phyloP scores from a whole-genome alignment of 2,797 vertebrate species.

The Hydrocynus forskahlii region DNA sequence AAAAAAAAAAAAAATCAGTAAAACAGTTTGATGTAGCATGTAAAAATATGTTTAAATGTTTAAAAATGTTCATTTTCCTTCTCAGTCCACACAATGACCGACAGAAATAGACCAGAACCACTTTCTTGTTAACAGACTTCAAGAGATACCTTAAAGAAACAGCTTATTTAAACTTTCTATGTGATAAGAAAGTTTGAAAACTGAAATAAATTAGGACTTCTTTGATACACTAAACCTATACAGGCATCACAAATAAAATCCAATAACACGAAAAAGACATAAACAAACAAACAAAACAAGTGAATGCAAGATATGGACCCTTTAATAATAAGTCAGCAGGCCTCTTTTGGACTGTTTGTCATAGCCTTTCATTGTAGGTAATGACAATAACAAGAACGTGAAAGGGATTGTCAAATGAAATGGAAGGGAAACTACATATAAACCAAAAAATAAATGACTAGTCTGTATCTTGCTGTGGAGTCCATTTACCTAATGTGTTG shows the following conservation, averaged over 20 bases:
- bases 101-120: no score
- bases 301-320: no score
- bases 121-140: no score
- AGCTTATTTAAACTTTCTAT: not conserved
- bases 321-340: constrained; percentile 60
- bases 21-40: not conserved
- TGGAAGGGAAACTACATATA: constrained; percentile 75
- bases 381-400: constrained; percentile 86
- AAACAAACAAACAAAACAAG: no score
- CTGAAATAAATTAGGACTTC: not conserved
- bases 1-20: no score
- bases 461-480: no score
- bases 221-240: not conserved
- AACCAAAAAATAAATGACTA: constrained; percentile 76
- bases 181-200: not conserved
- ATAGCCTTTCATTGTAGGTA: constrained; percentile 90
- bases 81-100: no score
- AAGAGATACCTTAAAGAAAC: not conserved
- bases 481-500: not conserved
- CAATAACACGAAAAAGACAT: no score
- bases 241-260: no score
- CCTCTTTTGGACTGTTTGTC: constrained; percentile 91
- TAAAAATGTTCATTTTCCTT: not conserved
- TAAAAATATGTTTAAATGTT: not conserved
- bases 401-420: constrained; percentile 84